phyloP scores from a whole-genome alignment of 2,797 vertebrate genomes.

The Cyclopterus lumpus region DNA sequence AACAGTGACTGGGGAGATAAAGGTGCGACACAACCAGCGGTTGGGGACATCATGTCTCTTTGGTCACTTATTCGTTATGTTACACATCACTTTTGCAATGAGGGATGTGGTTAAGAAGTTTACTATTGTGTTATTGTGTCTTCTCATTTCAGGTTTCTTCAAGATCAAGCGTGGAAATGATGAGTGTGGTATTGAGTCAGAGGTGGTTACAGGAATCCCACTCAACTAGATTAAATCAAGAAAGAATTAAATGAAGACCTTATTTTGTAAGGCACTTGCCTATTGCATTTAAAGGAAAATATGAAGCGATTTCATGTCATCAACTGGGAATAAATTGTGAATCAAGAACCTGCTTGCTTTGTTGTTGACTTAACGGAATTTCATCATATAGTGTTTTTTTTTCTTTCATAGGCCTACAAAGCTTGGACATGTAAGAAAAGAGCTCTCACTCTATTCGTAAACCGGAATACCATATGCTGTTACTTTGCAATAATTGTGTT shows the following conservation, averaged over 20 bases:
- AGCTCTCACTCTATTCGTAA: background rate
- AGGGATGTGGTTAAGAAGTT: background rate
- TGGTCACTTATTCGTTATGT: background rate
- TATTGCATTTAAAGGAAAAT: background rate
- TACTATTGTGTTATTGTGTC: background rate
- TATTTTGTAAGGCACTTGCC: background rate
- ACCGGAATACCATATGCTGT: no score
- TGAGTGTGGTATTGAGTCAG: constrained; percentile 92
- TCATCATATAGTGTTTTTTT: background rate
- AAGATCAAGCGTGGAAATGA: constrained; percentile 91
- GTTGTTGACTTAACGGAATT: background rate
- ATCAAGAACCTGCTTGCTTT: background rate
- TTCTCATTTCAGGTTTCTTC: constrained; percentile 87
- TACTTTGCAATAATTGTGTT: no score
- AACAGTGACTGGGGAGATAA: constrained; percentile 95
- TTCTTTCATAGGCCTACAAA: background rate
- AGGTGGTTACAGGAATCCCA: constrained; percentile 89
- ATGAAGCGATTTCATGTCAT: background rate
- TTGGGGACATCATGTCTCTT: background rate
- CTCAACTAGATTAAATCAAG: constrained; percentile 40
- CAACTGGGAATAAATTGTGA: background rate
- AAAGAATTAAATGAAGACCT: background rate
- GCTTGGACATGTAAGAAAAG: background rate
- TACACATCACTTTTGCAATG: background rate
- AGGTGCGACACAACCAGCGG: constrained; percentile 74